A percentile compares a stretch with the other conserved stretches of the same genome.
Conservation (phyloP, 1,140 invertebrate species). For the Temnothorax longispinosus region DNA sequence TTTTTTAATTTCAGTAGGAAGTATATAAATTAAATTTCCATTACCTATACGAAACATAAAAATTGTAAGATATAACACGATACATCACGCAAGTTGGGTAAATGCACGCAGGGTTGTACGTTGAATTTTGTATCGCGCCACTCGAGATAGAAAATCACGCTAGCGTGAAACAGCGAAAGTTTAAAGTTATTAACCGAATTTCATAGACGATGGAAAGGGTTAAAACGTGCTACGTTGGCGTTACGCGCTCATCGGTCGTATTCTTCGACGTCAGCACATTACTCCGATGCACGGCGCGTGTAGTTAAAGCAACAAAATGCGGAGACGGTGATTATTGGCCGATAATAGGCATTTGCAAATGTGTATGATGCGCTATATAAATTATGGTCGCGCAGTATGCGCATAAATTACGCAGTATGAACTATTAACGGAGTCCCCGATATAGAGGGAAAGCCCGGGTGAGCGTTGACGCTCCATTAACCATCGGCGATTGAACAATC, state of each 20-base stretch:
- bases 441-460: not conserved
- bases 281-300: not conserved
- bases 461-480: constrained; percentile 55
- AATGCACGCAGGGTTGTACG: not conserved
- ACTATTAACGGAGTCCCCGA: constrained; percentile 45
- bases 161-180: constrained; percentile 38
- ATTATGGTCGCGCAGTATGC: constrained; percentile 45
- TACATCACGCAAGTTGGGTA: not conserved
- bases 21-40: constrained; percentile 1
- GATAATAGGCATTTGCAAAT: constrained; percentile 53
- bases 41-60: not conserved
- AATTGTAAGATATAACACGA: not conserved
- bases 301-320: not conserved
- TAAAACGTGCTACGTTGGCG: constrained; percentile 34
- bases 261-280: constrained; percentile 23
- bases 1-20: not conserved
- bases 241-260: not conserved
- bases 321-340: not conserved
- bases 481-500: constrained; percentile 55
- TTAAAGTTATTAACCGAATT: constrained; percentile 60
- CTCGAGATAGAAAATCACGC: constrained; percentile 24
- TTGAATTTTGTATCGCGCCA: constrained; percentile 40
- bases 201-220: constrained; percentile 3
- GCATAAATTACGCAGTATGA: constrained; percentile 57
- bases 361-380: constrained; percentile 38